Percentiles rank a stretch among this genome's conserved stretches.
These are phyloP conservation scores for Drosophila melanosoma DNA, from an alignment of 2,888 invertebrate species.

Conservation along the genomic window DNA sequence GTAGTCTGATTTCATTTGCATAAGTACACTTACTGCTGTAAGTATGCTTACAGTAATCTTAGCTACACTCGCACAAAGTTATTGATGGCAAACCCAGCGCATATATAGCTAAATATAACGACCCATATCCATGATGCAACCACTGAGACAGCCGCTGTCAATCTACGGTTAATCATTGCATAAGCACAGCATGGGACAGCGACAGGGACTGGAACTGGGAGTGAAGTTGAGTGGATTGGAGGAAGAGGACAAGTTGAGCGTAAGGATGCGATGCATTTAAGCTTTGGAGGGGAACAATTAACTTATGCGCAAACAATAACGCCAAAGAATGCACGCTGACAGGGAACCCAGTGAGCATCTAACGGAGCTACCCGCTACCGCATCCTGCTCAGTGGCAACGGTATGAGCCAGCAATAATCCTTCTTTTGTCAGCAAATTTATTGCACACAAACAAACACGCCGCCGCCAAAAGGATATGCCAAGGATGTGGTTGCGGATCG, in stretches of 20 bases:
- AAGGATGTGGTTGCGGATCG: slow-evolving; percentile 8
- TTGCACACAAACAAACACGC: slow-evolving; percentile 75
- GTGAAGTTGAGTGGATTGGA: not conserved
- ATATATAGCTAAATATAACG: slow-evolving; percentile 16
- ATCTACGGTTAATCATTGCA: slow-evolving; percentile 70
- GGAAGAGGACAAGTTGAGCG: slow-evolving; percentile 63
- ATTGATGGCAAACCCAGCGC: slow-evolving; percentile 9
- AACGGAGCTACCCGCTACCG: slow-evolving; percentile 35
- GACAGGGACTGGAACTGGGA: not conserved
- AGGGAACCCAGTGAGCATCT: slow-evolving; percentile 48
- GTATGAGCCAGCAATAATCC: slow-evolving; percentile 82
- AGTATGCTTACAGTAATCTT: slow-evolving; percentile 30
- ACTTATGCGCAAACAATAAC: slow-evolving; percentile 81
- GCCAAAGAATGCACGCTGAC: slow-evolving; percentile 78
- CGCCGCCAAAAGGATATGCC: slow-evolving; percentile 54
- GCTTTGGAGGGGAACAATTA: slow-evolving; percentile 78
- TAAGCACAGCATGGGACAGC: slow-evolving; percentile 62
- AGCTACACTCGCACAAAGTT: not conserved
- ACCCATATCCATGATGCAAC: slow-evolving; percentile 26
- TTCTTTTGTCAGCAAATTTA: slow-evolving; percentile 84
- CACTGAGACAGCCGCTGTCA: slow-evolving; percentile 43
- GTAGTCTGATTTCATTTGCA: slow-evolving; percentile 9
- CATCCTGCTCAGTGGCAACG: slow-evolving; percentile 72
- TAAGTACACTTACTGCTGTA: slow-evolving; percentile 27
- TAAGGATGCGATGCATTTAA: slow-evolving; percentile 73